phyloP scores from a whole-genome alignment of 2,888 invertebrate species.

The Drosophila nigricruria region DNA sequence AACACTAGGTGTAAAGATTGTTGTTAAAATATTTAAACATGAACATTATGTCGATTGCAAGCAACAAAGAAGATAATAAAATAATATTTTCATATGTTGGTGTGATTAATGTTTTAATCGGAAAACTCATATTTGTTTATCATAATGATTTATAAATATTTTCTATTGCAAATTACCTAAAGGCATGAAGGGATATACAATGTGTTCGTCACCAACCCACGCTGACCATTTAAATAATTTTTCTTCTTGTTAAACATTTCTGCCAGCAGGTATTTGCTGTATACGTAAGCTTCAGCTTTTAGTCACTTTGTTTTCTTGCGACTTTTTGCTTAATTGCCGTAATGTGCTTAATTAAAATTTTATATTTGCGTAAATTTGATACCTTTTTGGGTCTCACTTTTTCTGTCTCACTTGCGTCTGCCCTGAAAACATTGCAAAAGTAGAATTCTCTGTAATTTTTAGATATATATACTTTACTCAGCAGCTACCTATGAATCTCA shows the following conservation, averaged over 20 bases:
- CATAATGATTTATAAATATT: not conserved
- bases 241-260: not conserved
- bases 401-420: not conserved
- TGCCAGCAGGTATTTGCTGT: not conserved
- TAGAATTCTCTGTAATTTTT: not conserved
- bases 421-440: not conserved
- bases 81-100: not conserved
- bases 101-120: not conserved
- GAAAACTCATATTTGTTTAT: not conserved
- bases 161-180: not conserved
- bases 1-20: slow-evolving; percentile 27
- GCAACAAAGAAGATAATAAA: not conserved
- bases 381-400: slow-evolving; percentile 35
- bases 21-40: slow-evolving; percentile 31
- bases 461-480: not conserved
- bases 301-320: slow-evolving; percentile 18
- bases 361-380: slow-evolving; percentile 46
- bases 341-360: slow-evolving; percentile 74
- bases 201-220: no score
- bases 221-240: not conserved
- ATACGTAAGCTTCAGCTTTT: slow-evolving; percentile 4
- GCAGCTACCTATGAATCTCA: not conserved
- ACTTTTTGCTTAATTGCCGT: slow-evolving; percentile 55
- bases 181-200: not conserved
- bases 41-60: slow-evolving; percentile 25